Evolutionary conservation across 2,888 invertebrate species (phyloP), one percentile per base, ranked within the genome.

Genomic region (Agonopterix subpropinquella): DNA sequence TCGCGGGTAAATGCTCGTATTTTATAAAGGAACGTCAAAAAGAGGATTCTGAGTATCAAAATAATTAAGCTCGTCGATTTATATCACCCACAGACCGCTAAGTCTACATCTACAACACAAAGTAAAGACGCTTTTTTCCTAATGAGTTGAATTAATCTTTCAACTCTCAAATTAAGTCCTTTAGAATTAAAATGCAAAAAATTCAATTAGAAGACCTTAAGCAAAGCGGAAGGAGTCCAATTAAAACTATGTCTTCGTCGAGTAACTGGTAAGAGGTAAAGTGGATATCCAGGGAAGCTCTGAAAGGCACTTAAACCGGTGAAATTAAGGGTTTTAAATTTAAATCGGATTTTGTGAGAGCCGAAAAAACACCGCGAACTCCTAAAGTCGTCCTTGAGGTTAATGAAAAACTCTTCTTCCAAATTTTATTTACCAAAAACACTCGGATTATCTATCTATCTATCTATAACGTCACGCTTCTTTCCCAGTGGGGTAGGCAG

Each of bases 191-290:
- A 74, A 70, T 68, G 67, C 59, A 68, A 77, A 77, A 72, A 75
- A 72, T 70, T 73, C 67, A 78, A 78, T 77, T 77, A 77, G 67
- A 60, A 63, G 62, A 69, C 69, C 62, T 70, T 69, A 69, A 74
- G 75, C 57, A 70, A 77, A 75, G 66, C 70, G 77, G 75, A 77
- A 76, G 70, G 65, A 72, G 69, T 72, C 75, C 74, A 82, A 82
- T 81, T 80, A 81, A 81, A 82, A 80, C 75, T 79, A 79, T 79
- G 79, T 80, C 80, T 73, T 75, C 67, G 67, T 57, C 50, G 56
- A 59, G 58, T 61, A 61, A 64, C 68, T 65, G 71, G 64, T 64
- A 69, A 70, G 67, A 71, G 71, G 70, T 67, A 66, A 75, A 76
- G 67, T 69, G 73, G 70, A 74, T 65, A 67, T 70, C 70, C 70